Conservation (phyloP, 2,888 invertebrate species). For the Lucinisca nassula region DNA sequence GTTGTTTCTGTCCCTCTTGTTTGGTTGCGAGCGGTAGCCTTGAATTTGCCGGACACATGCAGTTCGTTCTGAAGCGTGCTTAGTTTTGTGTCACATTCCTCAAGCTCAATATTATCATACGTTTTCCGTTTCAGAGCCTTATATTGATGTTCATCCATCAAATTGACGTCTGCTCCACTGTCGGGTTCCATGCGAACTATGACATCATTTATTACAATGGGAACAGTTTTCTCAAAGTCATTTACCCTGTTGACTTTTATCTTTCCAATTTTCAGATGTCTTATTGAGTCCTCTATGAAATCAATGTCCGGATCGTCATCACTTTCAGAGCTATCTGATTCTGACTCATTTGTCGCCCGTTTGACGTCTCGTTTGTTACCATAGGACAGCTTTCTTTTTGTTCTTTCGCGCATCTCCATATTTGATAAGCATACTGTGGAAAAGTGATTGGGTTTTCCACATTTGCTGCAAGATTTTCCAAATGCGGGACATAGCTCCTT, state of each 20-base stretch:
- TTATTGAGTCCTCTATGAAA: background rate
- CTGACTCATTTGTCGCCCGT: background rate
- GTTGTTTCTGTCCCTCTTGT: no score
- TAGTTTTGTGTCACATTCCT: background rate
- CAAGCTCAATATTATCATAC: background rate
- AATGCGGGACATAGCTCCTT: constrained; percentile 1
- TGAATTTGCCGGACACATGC: no score
- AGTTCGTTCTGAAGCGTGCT: background rate
- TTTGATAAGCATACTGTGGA: background rate
- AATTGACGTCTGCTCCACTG: no score
- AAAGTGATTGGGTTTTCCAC: background rate
- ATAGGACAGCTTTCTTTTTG: background rate
- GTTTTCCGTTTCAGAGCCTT: background rate
- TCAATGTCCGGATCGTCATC: background rate
- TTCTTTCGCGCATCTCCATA: no score
- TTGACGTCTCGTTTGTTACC: background rate
- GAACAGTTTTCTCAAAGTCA: constrained; percentile 11
- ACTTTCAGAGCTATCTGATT: background rate
- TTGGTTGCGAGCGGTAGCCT: no score
- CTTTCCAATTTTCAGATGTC: background rate
- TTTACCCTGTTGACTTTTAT: no score
- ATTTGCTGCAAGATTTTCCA: background rate
- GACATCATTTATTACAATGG: no score
- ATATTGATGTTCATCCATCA: no score
- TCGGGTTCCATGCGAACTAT: no score